These are phyloP conservation scores for Norana najaformis DNA, from an alignment of 2,888 invertebrate species.

Conservation along the genomic window DNA sequence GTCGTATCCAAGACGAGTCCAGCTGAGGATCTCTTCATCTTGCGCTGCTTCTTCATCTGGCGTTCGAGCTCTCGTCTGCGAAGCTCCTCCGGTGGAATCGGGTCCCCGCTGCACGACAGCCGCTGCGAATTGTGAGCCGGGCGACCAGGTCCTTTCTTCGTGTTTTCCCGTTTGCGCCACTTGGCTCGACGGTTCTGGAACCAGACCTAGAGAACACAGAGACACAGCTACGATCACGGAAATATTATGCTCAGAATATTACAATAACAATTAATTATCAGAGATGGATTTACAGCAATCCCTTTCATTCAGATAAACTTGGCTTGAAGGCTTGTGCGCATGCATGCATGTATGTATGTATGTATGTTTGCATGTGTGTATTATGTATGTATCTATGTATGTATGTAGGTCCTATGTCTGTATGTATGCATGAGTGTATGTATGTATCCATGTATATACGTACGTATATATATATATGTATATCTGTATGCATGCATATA, in stretches of 20 bases:
- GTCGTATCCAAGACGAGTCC: not conserved
- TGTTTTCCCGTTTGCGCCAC: constrained; percentile 98
- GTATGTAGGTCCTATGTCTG: not conserved
- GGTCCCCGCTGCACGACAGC: constrained; percentile 94
- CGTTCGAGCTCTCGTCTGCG: constrained; percentile 60
- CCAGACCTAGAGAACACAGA: constrained; percentile 78
- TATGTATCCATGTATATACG: not conserved
- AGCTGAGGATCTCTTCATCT: constrained; percentile 57
- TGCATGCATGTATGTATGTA: no score
- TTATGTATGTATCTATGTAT: no score
- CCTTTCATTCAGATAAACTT: no score
- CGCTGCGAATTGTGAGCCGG: constrained; percentile 98
- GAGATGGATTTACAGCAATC: no score
- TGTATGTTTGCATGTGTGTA: no score
- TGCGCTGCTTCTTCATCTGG: constrained; percentile 72
- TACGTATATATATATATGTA: not conserved
- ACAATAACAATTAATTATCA: no score
- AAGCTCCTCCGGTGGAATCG: constrained; percentile 80
- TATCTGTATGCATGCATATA: not conserved
- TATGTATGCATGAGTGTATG: not conserved
- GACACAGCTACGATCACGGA: no score
- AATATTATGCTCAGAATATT: no score
- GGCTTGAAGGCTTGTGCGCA: no score
- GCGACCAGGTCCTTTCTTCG: constrained; percentile 95
- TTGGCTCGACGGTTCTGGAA: constrained; percentile 98